Percentiles rank a stretch among this genome's conserved stretches.
phyloP scores from a whole-genome alignment of 2,113 vertebrate genomes.

The Eubucco bourcierii region DNA sequence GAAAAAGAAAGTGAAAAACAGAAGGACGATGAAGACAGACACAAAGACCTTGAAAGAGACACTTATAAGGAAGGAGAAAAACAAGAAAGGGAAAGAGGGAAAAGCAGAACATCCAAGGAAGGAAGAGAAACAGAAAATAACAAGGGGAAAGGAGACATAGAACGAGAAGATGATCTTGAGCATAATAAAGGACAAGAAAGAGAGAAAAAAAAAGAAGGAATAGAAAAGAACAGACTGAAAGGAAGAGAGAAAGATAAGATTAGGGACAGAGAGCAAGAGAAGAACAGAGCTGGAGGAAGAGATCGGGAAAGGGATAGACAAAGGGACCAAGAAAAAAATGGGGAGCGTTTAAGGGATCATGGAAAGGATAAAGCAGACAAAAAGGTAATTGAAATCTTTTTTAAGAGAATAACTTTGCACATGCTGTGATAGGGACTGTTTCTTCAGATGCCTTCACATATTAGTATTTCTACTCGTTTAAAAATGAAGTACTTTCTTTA shows the following conservation, averaged over 20 bases:
- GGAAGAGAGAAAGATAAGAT: conserved; percentile 61
- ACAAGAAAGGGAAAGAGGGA: conserved; percentile 62
- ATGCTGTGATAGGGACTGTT: rapidly evolving
- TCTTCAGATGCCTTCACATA: neutral
- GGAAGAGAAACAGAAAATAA: conserved; percentile 59
- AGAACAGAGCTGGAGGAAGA: conserved; percentile 69
- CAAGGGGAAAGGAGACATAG: conserved; percentile 35
- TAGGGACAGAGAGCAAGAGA: conserved; percentile 71
- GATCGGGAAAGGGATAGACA: conserved; percentile 73
- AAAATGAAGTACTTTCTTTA: neutral
- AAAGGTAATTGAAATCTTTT: conserved; percentile 60
- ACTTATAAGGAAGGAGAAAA: conserved; percentile 52
- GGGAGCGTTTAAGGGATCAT: conserved; percentile 59
- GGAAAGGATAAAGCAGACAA: conserved; percentile 67
- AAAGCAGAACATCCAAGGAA: neutral
- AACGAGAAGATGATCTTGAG: neutral
- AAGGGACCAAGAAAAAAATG: conserved; percentile 56
- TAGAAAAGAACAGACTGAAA: conserved; percentile 63
- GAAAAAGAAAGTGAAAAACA: conserved; percentile 72
- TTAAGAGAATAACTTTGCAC: neutral
- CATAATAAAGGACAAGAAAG: conserved; percentile 7
- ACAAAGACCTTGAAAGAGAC: conserved; percentile 33
- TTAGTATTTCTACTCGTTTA: neutral
- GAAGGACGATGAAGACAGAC: conserved; percentile 45
- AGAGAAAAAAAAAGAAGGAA: conserved; percentile 60